These are phyloP conservation scores for Atrichornis clamosus DNA, from an alignment of 2,113 vertebrate species.

Conservation along the genomic window DNA sequence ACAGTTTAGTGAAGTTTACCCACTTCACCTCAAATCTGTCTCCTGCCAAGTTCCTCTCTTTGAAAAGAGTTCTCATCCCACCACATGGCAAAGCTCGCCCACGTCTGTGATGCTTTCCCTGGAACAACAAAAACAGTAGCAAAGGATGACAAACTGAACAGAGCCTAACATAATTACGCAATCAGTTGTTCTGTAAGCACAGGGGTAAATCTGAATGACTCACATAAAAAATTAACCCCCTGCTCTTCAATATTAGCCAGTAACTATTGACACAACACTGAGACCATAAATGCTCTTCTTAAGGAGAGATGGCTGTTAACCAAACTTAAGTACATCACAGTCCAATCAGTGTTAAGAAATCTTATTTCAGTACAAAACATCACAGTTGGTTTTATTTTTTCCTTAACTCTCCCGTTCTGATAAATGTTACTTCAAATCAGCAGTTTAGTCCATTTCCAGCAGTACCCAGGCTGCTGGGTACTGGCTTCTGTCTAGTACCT, in stretches of 20 bases:
- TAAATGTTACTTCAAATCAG: background rate
- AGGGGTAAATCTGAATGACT: background rate
- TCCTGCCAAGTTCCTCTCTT: background rate
- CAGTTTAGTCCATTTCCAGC: background rate
- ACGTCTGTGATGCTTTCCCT: background rate
- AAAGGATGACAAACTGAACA: background rate
- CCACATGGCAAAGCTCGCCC: background rate
- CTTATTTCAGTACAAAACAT: background rate
- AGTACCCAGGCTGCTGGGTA: no score
- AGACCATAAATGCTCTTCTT: background rate
- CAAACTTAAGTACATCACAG: background rate
- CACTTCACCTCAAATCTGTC: background rate
- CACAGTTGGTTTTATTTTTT: background rate
- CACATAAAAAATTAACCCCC: background rate
- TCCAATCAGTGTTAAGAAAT: background rate
- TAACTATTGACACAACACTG: background rate
- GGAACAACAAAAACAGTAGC: slow-evolving; percentile 13
- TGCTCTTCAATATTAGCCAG: background rate
- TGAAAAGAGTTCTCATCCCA: slow-evolving; percentile 5
- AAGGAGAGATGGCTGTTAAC: background rate
- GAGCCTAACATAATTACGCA: accelerated
- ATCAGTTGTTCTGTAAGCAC: background rate
- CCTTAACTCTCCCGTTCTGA: background rate
- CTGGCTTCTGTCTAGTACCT: no score
- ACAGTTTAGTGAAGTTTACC: slow-evolving; percentile 19